Base-by-base conservation (phyloP, 2,888 invertebrate genomes). In the Poecilus cupreus region DNA sequence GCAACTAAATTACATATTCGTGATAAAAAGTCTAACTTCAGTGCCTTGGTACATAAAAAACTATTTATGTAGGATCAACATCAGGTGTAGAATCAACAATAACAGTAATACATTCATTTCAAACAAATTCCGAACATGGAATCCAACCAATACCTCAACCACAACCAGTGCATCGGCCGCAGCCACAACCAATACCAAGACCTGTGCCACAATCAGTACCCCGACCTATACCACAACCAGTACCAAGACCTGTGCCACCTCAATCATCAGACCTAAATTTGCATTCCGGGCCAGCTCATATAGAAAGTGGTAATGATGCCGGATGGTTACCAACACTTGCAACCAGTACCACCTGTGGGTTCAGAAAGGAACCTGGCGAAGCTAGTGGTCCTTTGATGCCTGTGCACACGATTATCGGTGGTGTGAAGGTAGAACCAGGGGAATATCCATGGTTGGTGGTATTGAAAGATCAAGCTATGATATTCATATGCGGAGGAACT, bases 391-490 rank as follows among this genome's bases (percentile, higher is more conserved):
- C 2, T 13, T n/a, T 43, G 10, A 3, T 10, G 2, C 16, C 72
- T 18, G 24, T 72, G 0, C 72, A 72, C 4, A 46, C 49, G 18
- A 46, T 72, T n/a, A 46, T 72, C 11, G 22, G 49, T 72, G 72
- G 72, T 10, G 6, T 11, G 8, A 72, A 72, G 20, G 49, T 20
- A 18, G 3, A 22, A 18, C 72, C 46, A 5, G 72, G 72, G 8
- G 72, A 72, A 46, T 72, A 46, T 46, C 72, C 72, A 22, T 72
- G 72, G 72, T 24, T 72, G 24, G 72, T 49, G n/a, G 72, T 49
- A 22, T 11, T 72, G 6, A n/a, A 46, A 20, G 22, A 18, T 46
- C 22, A 46, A 5, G 13, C 39, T n/a, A 5, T n/a, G 20, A 8
- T 8, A 13, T 72, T 43, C 26, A 20, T 72, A 5, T 72, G 72